Conservation (phyloP, 2,888 invertebrate genomes). For the Andrena chrysosceles region DNA sequence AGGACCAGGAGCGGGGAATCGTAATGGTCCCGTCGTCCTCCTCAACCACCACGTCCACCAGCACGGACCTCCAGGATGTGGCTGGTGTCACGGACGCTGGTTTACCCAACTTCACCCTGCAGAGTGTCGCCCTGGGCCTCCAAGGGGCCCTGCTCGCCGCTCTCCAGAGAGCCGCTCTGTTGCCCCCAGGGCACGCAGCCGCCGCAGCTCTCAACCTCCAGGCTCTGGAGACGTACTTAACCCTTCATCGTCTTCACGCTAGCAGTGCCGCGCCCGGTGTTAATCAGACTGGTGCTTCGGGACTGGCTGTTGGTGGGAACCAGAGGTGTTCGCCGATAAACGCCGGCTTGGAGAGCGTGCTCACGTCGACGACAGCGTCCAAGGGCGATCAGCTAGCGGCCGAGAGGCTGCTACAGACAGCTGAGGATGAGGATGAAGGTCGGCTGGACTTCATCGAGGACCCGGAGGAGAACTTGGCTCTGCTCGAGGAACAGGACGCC, state of each 20-base stretch:
- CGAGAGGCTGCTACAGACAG: conserved; percentile 58
- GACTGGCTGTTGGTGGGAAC: conserved; percentile 59
- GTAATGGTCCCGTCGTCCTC: conserved; percentile 67
- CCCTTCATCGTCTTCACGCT: conserved; percentile 91
- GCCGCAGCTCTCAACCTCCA: conserved; percentile 94
- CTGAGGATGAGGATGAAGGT: conserved; percentile 76
- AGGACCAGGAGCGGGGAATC: conserved; percentile 69
- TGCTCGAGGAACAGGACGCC: conserved; percentile 91
- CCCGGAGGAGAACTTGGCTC: conserved; percentile 89
- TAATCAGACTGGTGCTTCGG: conserved; percentile 71
- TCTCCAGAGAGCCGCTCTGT: conserved; percentile 92
- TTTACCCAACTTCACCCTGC: conserved; percentile 84
- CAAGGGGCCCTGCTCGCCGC: conserved; percentile 95
- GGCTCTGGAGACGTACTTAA: conserved; percentile 94
- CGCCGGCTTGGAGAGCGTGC: conserved; percentile 83
- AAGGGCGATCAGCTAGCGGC: conserved; percentile 52
- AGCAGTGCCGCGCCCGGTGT: conserved; percentile 86
- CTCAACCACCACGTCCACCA: conserved; percentile 55
- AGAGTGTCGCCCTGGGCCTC: conserved; percentile 92
- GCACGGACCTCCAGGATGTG: conserved; percentile 71
- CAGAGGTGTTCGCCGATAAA: conserved; percentile 68
- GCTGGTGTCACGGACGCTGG: conserved; percentile 60
- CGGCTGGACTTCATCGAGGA: conserved; percentile 81
- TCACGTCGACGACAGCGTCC: conserved; percentile 32
- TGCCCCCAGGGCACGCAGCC: conserved; percentile 93